These are phyloP conservation scores for Azemiops feae DNA, from an alignment of 2,113 vertebrate species.

Conservation along the genomic window DNA sequence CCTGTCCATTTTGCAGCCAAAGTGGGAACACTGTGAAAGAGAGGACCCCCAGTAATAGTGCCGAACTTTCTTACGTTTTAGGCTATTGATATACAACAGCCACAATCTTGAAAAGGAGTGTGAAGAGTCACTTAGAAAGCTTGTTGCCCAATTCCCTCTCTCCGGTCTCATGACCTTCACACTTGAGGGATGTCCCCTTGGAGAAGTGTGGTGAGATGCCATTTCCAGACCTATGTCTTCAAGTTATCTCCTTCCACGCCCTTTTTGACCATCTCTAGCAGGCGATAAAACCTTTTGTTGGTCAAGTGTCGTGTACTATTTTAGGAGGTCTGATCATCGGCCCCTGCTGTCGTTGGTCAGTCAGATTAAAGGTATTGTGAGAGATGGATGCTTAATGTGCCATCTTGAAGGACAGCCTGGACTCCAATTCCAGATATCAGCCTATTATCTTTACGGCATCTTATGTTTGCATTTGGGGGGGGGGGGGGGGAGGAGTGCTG, in stretches of 20 bases:
- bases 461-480: not conserved
- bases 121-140: not conserved
- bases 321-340: not conserved
- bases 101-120: not conserved
- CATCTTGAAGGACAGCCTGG: not conserved
- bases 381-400: not conserved
- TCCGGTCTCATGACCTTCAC: not conserved
- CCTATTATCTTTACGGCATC: not conserved
- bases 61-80: slow-evolving; percentile 48
- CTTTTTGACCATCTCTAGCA: not conserved
- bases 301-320: not conserved
- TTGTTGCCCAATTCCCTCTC: not conserved
- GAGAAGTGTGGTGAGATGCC: not conserved
- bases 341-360: not conserved
- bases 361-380: not conserved
- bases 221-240: not conserved
- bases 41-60: too few species aligned
- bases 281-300: not conserved
- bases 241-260: too few species aligned
- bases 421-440: not conserved
- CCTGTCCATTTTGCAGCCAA: not conserved
- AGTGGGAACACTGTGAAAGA: not conserved
- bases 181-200: not conserved
- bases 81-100: slow-evolving; percentile 61
- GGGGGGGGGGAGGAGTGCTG: not conserved